Conservation (phyloP, 2,113 vertebrate species). For the Urocitellus parryii region DNA sequence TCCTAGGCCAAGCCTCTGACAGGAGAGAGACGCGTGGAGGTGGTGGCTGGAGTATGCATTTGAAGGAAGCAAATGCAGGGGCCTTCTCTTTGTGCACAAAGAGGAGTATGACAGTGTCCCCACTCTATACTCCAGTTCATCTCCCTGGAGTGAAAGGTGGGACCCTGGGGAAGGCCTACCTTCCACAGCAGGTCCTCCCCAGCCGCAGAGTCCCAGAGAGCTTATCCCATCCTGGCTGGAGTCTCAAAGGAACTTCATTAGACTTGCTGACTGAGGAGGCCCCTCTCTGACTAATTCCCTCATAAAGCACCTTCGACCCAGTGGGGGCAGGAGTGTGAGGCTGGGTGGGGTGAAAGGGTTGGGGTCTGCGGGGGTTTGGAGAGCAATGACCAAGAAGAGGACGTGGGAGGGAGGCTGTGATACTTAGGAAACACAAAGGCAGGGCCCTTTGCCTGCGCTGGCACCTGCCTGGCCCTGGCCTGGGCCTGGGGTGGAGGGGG, state of each 20-base stretch:
- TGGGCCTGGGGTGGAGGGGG: not conserved
- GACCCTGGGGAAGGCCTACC: fast-evolving
- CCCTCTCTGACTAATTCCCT: too few relatives aligned
- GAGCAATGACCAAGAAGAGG: not conserved
- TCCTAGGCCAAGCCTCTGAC: not conserved
- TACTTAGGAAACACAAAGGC: not conserved
- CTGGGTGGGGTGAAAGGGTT: not conserved
- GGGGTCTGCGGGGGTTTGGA: not conserved
- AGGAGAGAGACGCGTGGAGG: not conserved
- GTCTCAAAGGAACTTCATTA: not conserved
- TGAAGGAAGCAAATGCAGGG: not conserved
- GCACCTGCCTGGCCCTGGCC: not conserved
- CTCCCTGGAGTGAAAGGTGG: too few relatives aligned
- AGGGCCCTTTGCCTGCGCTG: not conserved
- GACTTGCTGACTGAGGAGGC: not conserved
- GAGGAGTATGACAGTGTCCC: not conserved
- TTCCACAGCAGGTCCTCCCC: not conserved
- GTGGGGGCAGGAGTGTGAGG: not conserved
- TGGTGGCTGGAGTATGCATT: not conserved
- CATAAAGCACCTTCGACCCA: too few relatives aligned
- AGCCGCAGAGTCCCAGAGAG: not conserved
- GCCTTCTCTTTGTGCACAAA: not conserved
- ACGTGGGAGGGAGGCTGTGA: too few relatives aligned
- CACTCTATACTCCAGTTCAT: too few relatives aligned
- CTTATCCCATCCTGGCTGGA: not conserved